These are phyloP conservation scores for Vipera ursinii DNA, from an alignment of 2,797 vertebrate species.

Conservation along the genomic window DNA sequence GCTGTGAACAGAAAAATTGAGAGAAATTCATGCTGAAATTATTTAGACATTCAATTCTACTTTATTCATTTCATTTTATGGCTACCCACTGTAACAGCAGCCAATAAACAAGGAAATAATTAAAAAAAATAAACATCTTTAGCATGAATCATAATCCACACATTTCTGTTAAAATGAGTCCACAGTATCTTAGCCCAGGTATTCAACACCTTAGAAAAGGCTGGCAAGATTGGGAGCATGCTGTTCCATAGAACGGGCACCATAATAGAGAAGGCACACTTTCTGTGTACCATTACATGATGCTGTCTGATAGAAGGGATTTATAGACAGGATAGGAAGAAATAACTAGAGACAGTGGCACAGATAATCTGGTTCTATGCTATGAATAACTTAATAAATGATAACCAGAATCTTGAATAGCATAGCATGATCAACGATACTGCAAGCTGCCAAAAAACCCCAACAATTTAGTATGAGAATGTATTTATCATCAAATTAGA, in stretches of 20 bases:
- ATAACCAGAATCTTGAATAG: not conserved
- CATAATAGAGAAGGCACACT: not conserved
- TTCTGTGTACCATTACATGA: not conserved
- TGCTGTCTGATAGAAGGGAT: not conserved
- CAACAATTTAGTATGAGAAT: not conserved
- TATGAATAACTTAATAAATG: not conserved
- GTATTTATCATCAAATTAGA: not conserved
- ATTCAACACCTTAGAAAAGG: not conserved
- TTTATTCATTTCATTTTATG: not conserved
- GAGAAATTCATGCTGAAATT: not conserved
- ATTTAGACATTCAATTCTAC: not conserved
- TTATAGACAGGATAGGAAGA: not conserved
- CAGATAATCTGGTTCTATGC: not conserved
- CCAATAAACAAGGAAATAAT: not conserved
- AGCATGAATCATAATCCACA: not conserved
- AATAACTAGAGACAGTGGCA: not conserved
- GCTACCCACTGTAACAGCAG: not conserved
- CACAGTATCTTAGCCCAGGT: not conserved
- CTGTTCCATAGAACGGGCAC: not conserved
- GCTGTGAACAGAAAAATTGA: slow-evolving; percentile 67
- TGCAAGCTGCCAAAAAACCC: not conserved
- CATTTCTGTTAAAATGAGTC: not conserved
- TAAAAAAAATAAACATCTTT: not conserved
- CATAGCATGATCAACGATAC: not conserved
- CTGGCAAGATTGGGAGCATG: not conserved